Base-by-base conservation (phyloP, 2,888 invertebrate genomes). In the Drosophila trichaetosa region DNA sequence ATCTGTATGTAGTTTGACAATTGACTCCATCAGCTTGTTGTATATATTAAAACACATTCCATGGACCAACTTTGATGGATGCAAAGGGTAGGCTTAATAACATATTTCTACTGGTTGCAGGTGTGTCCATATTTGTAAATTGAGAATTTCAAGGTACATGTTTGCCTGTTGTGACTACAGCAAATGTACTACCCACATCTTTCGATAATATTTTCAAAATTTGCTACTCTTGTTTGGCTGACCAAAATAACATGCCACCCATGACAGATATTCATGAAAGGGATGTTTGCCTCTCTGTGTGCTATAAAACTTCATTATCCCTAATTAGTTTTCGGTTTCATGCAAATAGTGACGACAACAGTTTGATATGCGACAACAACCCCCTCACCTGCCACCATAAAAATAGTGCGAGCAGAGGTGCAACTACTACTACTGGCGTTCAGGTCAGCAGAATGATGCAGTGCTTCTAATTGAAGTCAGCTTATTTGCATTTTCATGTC, bases 401-500 rank as follows among this genome's bases (percentile, higher is more conserved):
- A 69, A 69, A 49, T 58, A 13, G 38, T 34, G 48, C 8, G 11
- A 34, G 27, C 52, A 71, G 46, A 34, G 64, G 36, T 49, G 10
- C 38, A 64, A 27, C 38, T 13, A 16, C 54, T 46, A 36, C 27
- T n/a, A 53, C 33, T 58, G 36, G 31, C 33, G 34, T 11, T 40
- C 66, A 31, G 51, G 46, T 46, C 46, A 16, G 24, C 68, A 24
- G 59, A 82, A 79, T 80, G 83, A 81, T 82, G 77, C 80, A 77
- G 64, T 72, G 67, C 51, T 62, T 70, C 69, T 81, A 83, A 81
- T 80, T 82, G 75, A 69, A 80, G 83, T 80, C 83, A 80, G 72
- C 79, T 82, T 72, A 83, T 82, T 82, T 83, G 79, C 81, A 83
- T 82, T 54, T 60, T 36, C 62, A 63, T 42, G 75, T 74, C 80